Percentiles rank a stretch among this genome's conserved stretches.
phyloP scores from a whole-genome alignment of 2,113 vertebrate species.

The Sinocyclocheilus grahami region DNA sequence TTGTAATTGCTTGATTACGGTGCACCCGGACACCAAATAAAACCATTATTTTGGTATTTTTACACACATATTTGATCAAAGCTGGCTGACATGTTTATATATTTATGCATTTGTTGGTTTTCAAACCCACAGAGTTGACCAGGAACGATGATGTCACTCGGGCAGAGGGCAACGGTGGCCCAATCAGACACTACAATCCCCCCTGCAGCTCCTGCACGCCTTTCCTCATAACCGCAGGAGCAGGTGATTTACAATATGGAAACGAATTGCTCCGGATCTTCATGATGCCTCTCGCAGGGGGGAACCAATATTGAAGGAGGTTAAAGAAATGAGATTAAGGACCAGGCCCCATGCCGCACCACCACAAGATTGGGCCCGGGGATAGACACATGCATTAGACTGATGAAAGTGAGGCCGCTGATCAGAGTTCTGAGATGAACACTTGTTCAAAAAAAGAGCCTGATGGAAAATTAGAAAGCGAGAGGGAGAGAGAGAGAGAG shows the following conservation, averaged over 20 bases:
- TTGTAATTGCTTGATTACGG: slow-evolving; percentile 58
- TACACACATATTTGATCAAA: slow-evolving; percentile 57
- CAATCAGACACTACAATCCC: slow-evolving; percentile 43
- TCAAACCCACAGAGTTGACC: neutral
- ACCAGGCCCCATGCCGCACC: slow-evolving; percentile 41
- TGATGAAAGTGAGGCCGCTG: slow-evolving; percentile 63
- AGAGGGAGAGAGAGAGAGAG: slow-evolving; percentile 23
- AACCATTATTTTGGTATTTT: slow-evolving; percentile 58
- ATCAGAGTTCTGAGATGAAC: slow-evolving; percentile 64
- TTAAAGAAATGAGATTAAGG: slow-evolving; percentile 68
- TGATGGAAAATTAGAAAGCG: slow-evolving; percentile 19
- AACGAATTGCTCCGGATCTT: slow-evolving; percentile 57
- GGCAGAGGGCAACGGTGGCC: neutral
- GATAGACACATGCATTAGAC: slow-evolving; percentile 61
- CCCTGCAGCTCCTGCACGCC: neutral
- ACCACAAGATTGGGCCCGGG: slow-evolving; percentile 28
- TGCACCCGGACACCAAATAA: slow-evolving; percentile 55
- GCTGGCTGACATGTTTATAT: slow-evolving; percentile 47
- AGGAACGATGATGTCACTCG: slow-evolving; percentile 47
- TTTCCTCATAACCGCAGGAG: slow-evolving; percentile 36
- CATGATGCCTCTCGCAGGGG: slow-evolving; percentile 49
- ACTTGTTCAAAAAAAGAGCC: slow-evolving; percentile 58
- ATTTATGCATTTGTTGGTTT: slow-evolving; percentile 44
- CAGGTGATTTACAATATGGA: slow-evolving; percentile 63
- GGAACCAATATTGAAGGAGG: slow-evolving; percentile 62